phyloP scores from a whole-genome alignment of 2,797 vertebrate genomes.

The Molossus molossus region DNA sequence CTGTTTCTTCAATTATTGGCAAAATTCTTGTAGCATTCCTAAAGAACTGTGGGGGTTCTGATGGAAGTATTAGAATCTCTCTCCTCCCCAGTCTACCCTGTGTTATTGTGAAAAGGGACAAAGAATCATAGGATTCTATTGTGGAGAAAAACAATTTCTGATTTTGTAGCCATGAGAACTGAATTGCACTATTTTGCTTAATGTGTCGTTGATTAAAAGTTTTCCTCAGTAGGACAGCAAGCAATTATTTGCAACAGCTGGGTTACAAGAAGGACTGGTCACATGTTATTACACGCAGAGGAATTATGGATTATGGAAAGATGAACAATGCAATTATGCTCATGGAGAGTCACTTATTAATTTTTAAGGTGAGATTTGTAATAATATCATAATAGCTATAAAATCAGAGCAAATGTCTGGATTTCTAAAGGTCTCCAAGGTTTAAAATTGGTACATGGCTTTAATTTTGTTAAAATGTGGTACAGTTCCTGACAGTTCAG shows the following conservation, averaged over 20 bases:
- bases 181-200: slow-evolving; percentile 83
- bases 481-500: neutral
- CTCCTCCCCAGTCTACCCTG: neutral
- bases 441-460: slow-evolving; percentile 60
- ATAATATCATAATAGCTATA: slow-evolving; percentile 75
- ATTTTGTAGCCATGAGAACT: slow-evolving; percentile 70
- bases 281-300: slow-evolving; percentile 77
- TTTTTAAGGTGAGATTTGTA: slow-evolving; percentile 78
- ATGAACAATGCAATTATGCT: slow-evolving; percentile 67
- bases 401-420: slow-evolving; percentile 75
- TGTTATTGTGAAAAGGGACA: slow-evolving; percentile 64
- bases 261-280: slow-evolving; percentile 79
- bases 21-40: slow-evolving; percentile 80
- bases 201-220: slow-evolving; percentile 82
- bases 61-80: slow-evolving; percentile 76
- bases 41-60: slow-evolving; percentile 81
- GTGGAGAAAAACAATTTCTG: slow-evolving; percentile 74
- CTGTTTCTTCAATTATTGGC: slow-evolving; percentile 87
- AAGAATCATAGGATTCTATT: slow-evolving; percentile 72
- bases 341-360: slow-evolving; percentile 82
- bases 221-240: slow-evolving; percentile 80
- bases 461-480: slow-evolving; percentile 70
- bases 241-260: slow-evolving; percentile 86
- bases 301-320: slow-evolving; percentile 78
- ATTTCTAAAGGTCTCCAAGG: slow-evolving; percentile 72